Percentiles rank a stretch among this genome's conserved stretches.
Evolutionary conservation across 2,113 vertebrate genomes (phyloP).

Genomic region (Tragulus kanchil): DNA sequence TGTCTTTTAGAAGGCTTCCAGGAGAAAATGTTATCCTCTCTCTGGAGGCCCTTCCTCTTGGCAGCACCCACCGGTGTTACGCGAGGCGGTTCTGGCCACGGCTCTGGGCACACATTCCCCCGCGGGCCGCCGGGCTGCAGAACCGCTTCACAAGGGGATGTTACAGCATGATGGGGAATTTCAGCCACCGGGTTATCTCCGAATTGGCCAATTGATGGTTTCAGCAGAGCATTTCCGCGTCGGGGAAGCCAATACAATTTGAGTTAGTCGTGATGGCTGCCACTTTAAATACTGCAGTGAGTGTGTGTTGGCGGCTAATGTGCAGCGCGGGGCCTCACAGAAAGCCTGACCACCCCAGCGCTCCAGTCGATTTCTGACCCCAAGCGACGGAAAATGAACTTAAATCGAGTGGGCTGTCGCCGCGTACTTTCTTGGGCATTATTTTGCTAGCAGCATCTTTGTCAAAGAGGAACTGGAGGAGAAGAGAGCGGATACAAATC

Average conservation of each 20-base stretch:
- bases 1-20: constrained; percentile 77
- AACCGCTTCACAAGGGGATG: constrained; percentile 76
- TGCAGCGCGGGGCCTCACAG: constrained; percentile 87
- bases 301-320: constrained; percentile 90
- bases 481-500: not conserved
- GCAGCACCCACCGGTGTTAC: constrained; percentile 43
- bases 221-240: constrained; percentile 89
- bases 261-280: constrained; percentile 92
- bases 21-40: constrained; percentile 77
- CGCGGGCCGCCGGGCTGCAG: constrained; percentile 55
- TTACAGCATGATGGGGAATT: constrained; percentile 88
- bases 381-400: constrained; percentile 91
- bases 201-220: constrained; percentile 90
- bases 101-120: constrained; percentile 60
- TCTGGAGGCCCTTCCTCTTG: constrained; percentile 78
- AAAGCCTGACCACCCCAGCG: constrained; percentile 90
- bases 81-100: constrained; percentile 39
- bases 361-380: constrained; percentile 90
- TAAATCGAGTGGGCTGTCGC: constrained; percentile 89
- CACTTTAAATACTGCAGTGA: constrained; percentile 91
- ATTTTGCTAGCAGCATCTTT: constrained; percentile 76
- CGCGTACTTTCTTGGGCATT: constrained; percentile 85
- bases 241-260: constrained; percentile 91
- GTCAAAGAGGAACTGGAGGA: not conserved
- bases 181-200: constrained; percentile 86